phyloP scores from a whole-genome alignment of 2,113 vertebrate species.

The Prietella phreatophila region DNA sequence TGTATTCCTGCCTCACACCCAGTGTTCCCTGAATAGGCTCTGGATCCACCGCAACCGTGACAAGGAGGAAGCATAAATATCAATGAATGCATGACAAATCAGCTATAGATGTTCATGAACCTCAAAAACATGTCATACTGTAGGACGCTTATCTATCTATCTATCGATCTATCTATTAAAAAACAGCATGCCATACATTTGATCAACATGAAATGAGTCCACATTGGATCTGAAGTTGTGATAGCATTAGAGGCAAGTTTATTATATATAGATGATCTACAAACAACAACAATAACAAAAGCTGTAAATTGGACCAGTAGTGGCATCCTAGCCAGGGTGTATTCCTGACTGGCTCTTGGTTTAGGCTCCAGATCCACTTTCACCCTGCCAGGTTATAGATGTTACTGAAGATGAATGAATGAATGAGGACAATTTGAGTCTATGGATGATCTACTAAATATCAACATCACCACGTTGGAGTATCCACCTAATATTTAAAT shows the following conservation, averaged over 20 bases:
- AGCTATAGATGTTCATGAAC: not conserved
- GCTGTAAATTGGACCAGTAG: too few relatives aligned
- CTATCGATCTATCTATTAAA: too few relatives aligned
- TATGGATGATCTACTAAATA: too few relatives aligned
- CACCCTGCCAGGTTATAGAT: too few relatives aligned
- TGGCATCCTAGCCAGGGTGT: too few relatives aligned
- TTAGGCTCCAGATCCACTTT: too few relatives aligned
- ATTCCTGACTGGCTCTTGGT: too few relatives aligned
- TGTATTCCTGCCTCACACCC: not conserved
- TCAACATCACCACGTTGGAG: too few relatives aligned
- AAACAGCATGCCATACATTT: not conserved
- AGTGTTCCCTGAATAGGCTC: not conserved
- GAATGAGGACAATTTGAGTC: too few relatives aligned
- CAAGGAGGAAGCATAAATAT: not conserved
- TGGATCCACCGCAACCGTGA: not conserved
- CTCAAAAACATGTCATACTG: not conserved
- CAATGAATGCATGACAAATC: not conserved
- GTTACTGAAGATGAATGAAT: too few relatives aligned
- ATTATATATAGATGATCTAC: not conserved
- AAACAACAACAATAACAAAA: too few relatives aligned
- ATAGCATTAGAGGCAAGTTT: not conserved
- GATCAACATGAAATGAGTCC: not conserved
- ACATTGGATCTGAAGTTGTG: not conserved
- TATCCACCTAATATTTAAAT: too few relatives aligned
- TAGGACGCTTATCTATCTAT: not conserved